These are phyloP conservation scores for Hippocampus zosterae DNA, from an alignment of 2,113 vertebrate genomes.

Conservation along the genomic window DNA sequence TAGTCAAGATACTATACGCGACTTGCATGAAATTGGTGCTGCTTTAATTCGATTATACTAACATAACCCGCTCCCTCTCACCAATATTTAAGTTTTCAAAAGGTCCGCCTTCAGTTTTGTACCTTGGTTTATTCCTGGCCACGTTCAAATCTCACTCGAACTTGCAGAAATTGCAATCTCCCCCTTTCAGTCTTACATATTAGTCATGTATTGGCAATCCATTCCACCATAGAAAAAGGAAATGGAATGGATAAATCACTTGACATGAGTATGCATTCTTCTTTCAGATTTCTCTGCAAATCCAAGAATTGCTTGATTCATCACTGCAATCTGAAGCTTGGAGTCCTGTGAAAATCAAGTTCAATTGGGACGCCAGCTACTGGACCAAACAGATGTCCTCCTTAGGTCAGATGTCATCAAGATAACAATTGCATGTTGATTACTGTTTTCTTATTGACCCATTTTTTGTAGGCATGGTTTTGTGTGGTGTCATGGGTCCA, in stretches of 20 bases:
- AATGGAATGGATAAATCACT: neutral
- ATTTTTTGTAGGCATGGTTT: neutral
- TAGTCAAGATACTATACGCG: no score
- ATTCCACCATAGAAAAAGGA: neutral
- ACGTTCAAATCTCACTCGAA: no score
- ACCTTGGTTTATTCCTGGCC: no score
- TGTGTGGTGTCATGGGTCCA: no score
- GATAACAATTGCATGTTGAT: neutral
- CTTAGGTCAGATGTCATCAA: slow-evolving; percentile 72
- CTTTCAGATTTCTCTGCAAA: slow-evolving; percentile 90
- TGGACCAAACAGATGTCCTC: slow-evolving; percentile 92
- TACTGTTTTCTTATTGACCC: no score
- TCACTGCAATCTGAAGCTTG: slow-evolving; percentile 76
- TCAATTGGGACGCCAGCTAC: slow-evolving; percentile 95
- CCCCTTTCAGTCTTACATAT: neutral
- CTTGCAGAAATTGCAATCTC: no score
- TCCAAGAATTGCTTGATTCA: slow-evolving; percentile 87
- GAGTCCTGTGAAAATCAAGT: slow-evolving; percentile 87
- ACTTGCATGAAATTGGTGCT: no score
- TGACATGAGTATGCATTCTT: slow-evolving; percentile 1
- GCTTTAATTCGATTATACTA: no score
- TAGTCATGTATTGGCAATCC: neutral
- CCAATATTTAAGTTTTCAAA: no score
- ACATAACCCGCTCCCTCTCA: no score
- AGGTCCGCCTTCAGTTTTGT: no score